These are phyloP conservation scores for Pecten maximus DNA, from an alignment of 2,888 invertebrate genomes.

Conservation along the genomic window DNA sequence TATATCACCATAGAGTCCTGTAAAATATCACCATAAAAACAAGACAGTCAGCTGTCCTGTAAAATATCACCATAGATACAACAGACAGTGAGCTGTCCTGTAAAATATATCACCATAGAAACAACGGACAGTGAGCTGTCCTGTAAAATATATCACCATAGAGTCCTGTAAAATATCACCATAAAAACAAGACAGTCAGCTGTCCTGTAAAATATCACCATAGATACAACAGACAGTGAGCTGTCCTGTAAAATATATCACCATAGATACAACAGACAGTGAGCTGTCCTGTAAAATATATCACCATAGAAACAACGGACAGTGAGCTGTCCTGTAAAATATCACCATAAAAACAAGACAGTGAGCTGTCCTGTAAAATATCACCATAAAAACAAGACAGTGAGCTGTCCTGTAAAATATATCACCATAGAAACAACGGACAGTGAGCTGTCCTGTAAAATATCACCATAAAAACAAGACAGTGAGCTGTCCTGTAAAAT, in stretches of 20 bases:
- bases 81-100: too few relatives aligned
- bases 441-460: neutral
- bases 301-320: neutral
- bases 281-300: neutral
- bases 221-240: neutral
- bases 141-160: neutral
- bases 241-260: neutral
- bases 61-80: too few relatives aligned
- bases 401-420: neutral
- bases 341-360: neutral
- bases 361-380: neutral
- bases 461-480: neutral
- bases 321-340: neutral
- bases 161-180: neutral
- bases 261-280: neutral
- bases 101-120: neutral
- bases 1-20: neutral
- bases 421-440: neutral
- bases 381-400: neutral
- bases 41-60: too few relatives aligned
- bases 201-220: neutral
- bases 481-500: neutral
- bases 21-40: too few relatives aligned
- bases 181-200: neutral
- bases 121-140: neutral